Conservation (phyloP, 35 echinoderm and acorn worm genomes). For the Apostichopus californicus region DNA sequence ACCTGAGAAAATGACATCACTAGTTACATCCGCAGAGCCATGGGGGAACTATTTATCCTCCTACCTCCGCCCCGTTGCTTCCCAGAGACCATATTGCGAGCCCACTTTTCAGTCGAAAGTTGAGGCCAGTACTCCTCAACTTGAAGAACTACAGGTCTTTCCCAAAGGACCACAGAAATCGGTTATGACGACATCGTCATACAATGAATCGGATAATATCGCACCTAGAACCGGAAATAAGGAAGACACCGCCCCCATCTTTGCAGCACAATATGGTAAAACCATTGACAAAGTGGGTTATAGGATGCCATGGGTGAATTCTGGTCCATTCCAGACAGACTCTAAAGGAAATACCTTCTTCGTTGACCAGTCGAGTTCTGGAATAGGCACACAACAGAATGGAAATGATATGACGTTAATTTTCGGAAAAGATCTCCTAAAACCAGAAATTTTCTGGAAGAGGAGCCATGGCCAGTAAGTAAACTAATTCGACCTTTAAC, state of each 20-base stretch:
- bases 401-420: background rate
- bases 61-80: background rate
- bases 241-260: background rate
- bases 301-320: background rate
- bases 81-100: background rate
- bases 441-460: background rate
- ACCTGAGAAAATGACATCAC: background rate
- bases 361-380: background rate
- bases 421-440: background rate
- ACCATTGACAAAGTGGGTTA: background rate
- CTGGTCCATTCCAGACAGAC: background rate
- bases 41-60: conserved; percentile 5
- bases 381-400: background rate
- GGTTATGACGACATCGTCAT: background rate
- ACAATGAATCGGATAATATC: background rate
- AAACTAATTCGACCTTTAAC: too few species aligned
- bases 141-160: conserved; percentile 14
- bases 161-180: background rate
- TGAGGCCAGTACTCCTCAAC: background rate
- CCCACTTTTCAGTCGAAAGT: background rate
- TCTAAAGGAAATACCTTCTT: background rate
- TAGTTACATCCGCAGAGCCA: background rate
- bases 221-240: background rate
- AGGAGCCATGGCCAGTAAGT: too few species aligned
- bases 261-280: background rate